Evolutionary conservation across 2,888 invertebrate species (phyloP), one percentile per base, ranked within the genome.

Genomic region (Atrina japonica): DNA sequence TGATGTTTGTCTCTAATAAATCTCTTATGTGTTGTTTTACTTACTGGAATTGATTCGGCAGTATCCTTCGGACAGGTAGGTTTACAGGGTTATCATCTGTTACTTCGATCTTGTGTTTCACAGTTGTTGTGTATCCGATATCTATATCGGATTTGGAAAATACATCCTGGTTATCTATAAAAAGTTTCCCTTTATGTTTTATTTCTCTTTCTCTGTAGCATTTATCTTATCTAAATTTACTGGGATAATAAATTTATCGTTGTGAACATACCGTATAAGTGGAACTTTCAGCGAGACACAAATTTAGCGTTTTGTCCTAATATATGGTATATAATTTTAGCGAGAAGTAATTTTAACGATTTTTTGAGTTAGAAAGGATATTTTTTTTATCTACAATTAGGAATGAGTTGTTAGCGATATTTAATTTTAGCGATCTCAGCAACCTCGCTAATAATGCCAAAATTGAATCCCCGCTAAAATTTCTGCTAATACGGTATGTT

Each of bases 1-100:
- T 78, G 23, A 78, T 47, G 1, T 47, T 60, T 18, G 25, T 14
- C 2, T 50, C 40, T 27, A 79, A 47, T 55, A 79, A 25, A 5
- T 45, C 41, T 7, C 70, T 18, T 16, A 75, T 53, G 14, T 66
- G 66, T 14, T 30, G 7, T 41, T 65, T 47, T 0, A 64, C 68
- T 60, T 66, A 65, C 21, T 49, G 49, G 9, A 55, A 9, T 16
- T 58, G 50, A 3, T 45, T 30, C 9, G 56, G 55, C 0, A 72
- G 72, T 25, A 72, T 69, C 14, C 66, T 50, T 18, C 72, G 21
- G 16, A 60, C 56, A 0, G 69, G 52, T 11, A 60, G 55, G 14
- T 47, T 50, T 16, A 63, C 52, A 3, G 72, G 71, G 1, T 35
- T 21, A 21, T 58, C 66, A 35, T 50, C 58, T 6, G 35, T 40